Evolutionary conservation across 2,113 vertebrate genomes (phyloP).

Genomic region (Apus apus): DNA sequence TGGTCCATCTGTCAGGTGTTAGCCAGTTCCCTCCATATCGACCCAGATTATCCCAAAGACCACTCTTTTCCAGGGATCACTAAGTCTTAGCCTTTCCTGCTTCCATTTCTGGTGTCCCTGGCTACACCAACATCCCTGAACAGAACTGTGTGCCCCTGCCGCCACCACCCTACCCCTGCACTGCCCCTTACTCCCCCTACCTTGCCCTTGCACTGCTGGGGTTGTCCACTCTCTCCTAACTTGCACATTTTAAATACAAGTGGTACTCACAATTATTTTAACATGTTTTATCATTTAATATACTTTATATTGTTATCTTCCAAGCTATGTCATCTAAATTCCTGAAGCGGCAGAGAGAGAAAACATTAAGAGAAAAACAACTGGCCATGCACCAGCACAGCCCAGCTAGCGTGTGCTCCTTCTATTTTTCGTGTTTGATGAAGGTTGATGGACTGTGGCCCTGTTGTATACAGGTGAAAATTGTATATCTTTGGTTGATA

Average conservation of each 20-base stretch:
- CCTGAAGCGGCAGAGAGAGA: background rate
- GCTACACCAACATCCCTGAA: background rate
- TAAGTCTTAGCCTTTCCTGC: background rate
- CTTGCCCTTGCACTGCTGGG: background rate
- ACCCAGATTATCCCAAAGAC: background rate
- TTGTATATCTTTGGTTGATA: conserved; percentile 14
- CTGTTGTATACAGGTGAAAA: background rate
- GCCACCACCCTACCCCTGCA: background rate
- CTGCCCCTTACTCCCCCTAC: background rate
- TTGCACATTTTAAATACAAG: background rate
- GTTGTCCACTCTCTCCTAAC: background rate
- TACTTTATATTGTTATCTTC: background rate
- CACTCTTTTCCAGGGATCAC: background rate
- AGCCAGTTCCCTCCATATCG: background rate
- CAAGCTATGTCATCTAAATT: background rate
- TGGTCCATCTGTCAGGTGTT: background rate
- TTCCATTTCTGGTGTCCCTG: background rate
- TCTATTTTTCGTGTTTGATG: background rate
- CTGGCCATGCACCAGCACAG: background rate
- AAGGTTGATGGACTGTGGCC: background rate
- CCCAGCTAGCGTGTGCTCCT: background rate
- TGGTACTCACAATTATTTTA: background rate
- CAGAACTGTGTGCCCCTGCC: background rate
- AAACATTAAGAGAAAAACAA: background rate
- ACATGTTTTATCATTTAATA: background rate